Conservation (phyloP, 2,113 vertebrate genomes). For the Dipodomys spectabilis region DNA sequence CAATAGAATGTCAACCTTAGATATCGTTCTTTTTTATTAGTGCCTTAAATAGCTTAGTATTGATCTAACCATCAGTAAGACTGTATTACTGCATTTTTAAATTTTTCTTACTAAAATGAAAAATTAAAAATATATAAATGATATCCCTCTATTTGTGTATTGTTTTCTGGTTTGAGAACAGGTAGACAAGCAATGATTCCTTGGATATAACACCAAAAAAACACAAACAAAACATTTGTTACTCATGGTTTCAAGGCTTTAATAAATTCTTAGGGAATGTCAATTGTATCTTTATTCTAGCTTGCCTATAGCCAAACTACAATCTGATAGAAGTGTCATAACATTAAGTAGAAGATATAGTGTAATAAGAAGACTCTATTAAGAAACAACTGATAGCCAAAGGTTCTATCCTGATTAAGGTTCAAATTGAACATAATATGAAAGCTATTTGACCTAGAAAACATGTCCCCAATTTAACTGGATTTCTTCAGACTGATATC, state of each 20-base stretch:
- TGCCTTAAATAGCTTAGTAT: neutral
- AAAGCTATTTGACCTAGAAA: neutral
- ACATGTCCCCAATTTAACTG: neutral
- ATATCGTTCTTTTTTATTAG: neutral
- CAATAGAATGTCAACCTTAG: neutral
- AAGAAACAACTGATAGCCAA: neutral
- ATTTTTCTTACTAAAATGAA: constrained; percentile 1
- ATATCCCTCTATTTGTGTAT: neutral
- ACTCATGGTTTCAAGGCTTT: neutral
- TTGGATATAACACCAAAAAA: neutral
- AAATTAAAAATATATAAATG: neutral
- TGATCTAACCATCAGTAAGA: neutral
- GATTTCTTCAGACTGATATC: neutral
- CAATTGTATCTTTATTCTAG: neutral
- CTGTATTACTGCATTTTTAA: neutral
- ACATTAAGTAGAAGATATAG: neutral
- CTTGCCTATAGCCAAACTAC: neutral
- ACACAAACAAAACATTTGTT: neutral
- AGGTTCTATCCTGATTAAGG: neutral
- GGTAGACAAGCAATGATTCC: neutral
- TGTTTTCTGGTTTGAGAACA: constrained; percentile 18
- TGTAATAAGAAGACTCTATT: neutral
- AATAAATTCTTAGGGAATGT: constrained; percentile 36
- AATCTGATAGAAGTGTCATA: neutral
- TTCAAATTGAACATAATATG: neutral